Conservation (phyloP, 2,888 invertebrate species). For the Ethmia dodecea region DNA sequence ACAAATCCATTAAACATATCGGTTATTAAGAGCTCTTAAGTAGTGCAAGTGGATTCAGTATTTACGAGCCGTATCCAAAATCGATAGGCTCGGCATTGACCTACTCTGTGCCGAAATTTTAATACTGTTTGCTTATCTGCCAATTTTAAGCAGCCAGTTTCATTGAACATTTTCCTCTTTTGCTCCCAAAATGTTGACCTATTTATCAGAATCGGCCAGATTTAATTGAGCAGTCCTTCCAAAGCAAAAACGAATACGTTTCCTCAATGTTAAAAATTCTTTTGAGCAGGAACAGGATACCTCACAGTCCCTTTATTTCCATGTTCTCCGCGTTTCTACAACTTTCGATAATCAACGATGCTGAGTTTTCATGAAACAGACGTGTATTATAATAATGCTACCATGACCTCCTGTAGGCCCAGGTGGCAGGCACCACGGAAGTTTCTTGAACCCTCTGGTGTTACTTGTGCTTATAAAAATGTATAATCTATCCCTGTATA, state of each 20-base stretch:
- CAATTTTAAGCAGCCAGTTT: slow-evolving; percentile 15
- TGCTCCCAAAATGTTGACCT: slow-evolving; percentile 3
- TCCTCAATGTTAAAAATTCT: too few relatives aligned
- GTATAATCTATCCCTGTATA: slow-evolving; percentile 6
- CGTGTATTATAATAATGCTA: too few relatives aligned
- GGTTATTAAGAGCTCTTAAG: slow-evolving; percentile 30
- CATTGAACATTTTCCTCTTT: slow-evolving; percentile 15
- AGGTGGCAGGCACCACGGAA: not conserved
- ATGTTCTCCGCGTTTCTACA: too few relatives aligned
- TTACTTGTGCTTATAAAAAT: slow-evolving; percentile 5
- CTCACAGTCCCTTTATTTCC: too few relatives aligned
- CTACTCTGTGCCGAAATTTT: slow-evolving; percentile 37
- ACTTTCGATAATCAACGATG: too few relatives aligned
- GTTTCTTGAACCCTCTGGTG: slow-evolving; percentile 6
- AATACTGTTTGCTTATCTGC: slow-evolving; percentile 28
- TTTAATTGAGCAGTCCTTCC: too few relatives aligned
- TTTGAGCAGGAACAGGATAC: too few relatives aligned
- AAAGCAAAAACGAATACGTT: too few relatives aligned
- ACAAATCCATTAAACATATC: too few relatives aligned
- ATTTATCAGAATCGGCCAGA: not conserved
- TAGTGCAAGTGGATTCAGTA: slow-evolving; percentile 41
- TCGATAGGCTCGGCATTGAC: slow-evolving; percentile 53
- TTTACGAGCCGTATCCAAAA: slow-evolving; percentile 40
- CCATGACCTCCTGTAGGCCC: too few relatives aligned
- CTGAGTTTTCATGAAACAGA: too few relatives aligned